These are phyloP conservation scores for Leptinotarsa tumamoca DNA, from an alignment of 2,888 invertebrate species.

Conservation along the genomic window DNA sequence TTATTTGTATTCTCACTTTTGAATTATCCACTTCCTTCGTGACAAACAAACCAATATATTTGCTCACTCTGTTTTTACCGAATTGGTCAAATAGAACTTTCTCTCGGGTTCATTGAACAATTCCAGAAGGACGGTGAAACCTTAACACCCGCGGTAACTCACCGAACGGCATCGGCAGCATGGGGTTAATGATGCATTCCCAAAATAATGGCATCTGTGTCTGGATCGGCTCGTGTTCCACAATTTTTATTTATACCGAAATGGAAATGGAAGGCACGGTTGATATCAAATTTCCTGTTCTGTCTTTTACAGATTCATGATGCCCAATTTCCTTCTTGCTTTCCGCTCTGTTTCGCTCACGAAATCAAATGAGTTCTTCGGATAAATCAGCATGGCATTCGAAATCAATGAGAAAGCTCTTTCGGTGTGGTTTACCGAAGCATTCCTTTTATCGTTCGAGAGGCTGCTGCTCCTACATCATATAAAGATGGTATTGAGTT, in stretches of 20 bases:
- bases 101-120: constrained; percentile 9
- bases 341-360: constrained; percentile 44
- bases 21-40: too few relatives aligned
- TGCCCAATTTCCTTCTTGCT: constrained; percentile 47
- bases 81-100: constrained; percentile 6
- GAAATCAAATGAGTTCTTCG: constrained; percentile 44
- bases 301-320: constrained; percentile 51
- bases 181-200: constrained; percentile 23
- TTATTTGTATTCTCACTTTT: too few relatives aligned
- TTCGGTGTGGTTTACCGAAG: constrained; percentile 1
- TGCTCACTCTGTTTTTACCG: background rate
- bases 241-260: constrained; percentile 34
- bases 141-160: constrained; percentile 13
- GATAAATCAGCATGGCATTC: constrained; percentile 22
- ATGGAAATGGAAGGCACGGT: constrained; percentile 35
- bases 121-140: background rate
- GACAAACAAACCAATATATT: background rate
- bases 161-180: constrained; percentile 5
- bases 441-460: constrained; percentile 1
- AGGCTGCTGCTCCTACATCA: background rate
- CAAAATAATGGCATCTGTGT: constrained; percentile 20
- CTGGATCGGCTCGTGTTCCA: constrained; percentile 13
- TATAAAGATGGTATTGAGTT: constrained; percentile 5
- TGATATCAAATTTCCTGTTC: constrained; percentile 50
- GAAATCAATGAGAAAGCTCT: constrained; percentile 16